Percentiles rank a stretch among this genome's conserved stretches.
phyloP scores from a whole-genome alignment of 2,113 vertebrate species.

The Quiscalus mexicanus region DNA sequence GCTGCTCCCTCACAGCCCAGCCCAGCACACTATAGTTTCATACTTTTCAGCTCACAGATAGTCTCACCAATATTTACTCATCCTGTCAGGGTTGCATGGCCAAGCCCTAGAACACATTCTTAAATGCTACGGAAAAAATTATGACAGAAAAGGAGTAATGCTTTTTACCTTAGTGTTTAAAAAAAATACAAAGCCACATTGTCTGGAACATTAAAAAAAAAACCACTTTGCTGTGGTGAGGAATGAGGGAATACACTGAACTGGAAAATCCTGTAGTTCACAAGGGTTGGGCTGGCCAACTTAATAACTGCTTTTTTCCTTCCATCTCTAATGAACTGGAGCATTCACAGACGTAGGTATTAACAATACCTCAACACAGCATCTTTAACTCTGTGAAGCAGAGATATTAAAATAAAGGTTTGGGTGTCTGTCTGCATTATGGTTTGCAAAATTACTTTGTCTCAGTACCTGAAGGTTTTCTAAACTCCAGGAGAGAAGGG shows the following conservation, averaged over 20 bases:
- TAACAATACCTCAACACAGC: neutral
- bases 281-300: neutral
- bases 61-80: neutral
- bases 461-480: neutral
- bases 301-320: conserved; percentile 23
- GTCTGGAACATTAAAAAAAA: neutral
- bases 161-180: neutral
- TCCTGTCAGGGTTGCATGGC: neutral
- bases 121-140: neutral
- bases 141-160: neutral
- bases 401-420: neutral
- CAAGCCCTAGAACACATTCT: neutral
- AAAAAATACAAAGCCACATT: neutral
- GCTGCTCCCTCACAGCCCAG: neutral
- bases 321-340: conserved; percentile 4
- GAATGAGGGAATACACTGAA: conserved; percentile 22
- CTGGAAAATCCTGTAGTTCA: conserved; percentile 52
- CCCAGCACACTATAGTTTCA: neutral
- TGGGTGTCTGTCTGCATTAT: neutral
- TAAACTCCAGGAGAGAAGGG: neutral
- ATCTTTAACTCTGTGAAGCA: neutral
- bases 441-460: neutral
- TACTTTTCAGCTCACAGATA: neutral
- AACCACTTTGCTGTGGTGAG: neutral
- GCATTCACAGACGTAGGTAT: neutral